Evolutionary conservation across 1,140 invertebrate genomes (phyloP), one percentile per base, ranked within the genome.

Genomic region (Druon quercuslanigerum): DNA sequence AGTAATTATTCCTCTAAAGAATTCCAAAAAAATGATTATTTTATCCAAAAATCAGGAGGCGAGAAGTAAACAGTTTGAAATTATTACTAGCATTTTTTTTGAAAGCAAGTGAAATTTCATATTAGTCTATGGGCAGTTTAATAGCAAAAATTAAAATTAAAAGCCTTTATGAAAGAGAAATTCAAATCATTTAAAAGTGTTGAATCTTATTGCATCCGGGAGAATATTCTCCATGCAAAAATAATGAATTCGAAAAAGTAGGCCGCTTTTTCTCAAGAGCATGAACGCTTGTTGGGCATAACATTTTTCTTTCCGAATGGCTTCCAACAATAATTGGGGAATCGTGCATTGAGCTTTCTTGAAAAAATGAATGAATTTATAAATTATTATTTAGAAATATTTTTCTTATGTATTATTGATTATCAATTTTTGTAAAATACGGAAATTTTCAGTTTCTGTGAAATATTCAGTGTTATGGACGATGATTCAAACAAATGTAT

Each of bases 201-300:
- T 66, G 33, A 66, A 66, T 46, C 60, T 66, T 16, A 33, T 40
- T 66, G 40, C 25, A 14, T 8, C 16, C 40, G 14, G 11, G 16
- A 16, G 25, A 54, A 54, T 17, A 17, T 2, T 54, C n/a, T 54
- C 6, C 8, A 54, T 54, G 14, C 25, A 46, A 66, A 66, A 66
- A 46, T 40, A 46, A 46, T 66, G 60, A 66, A 66, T 40, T 13
- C 40, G 60, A 66, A 66, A 66, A 66, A 33, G 60, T 40, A 57
- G 56, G 25, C 71, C 25, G 46, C 51, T 76, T 74, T 73, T 73
- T 50, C 66, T 74, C 33, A 74, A 73, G 19, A 56, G 75, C 60
- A 50, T 71, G 19, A 54, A 75, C 17, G 50, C 71, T 57, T 52
- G 33, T 40, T 17, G 17, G 12, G 50, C 46, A 70, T 20, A 51